These are phyloP conservation scores for Uria aalge DNA, from an alignment of 2,113 vertebrate species.

Conservation along the genomic window DNA sequence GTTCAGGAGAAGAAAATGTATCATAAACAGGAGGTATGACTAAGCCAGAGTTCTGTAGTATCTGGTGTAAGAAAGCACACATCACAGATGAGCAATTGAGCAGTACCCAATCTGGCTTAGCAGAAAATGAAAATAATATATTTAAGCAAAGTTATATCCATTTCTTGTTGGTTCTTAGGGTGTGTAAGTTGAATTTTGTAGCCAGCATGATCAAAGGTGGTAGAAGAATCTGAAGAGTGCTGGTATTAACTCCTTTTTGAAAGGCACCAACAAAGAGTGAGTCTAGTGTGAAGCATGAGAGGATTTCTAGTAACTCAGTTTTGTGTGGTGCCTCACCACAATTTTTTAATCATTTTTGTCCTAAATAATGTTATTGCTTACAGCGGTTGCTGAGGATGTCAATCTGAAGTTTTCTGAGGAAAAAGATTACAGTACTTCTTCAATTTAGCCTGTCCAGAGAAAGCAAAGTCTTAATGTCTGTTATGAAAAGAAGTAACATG, in stretches of 20 bases:
- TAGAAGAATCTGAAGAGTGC: neutral
- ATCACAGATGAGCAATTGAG: neutral
- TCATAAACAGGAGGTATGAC: neutral
- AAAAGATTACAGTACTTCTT: neutral
- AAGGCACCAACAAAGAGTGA: neutral
- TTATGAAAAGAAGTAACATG: neutral
- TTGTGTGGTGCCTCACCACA: neutral
- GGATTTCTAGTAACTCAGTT: neutral
- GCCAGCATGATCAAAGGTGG: neutral
- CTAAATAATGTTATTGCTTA: neutral
- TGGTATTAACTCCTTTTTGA: neutral
- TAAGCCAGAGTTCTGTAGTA: neutral
- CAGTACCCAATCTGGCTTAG: neutral
- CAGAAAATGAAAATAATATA: neutral
- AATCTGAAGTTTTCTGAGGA: neutral
- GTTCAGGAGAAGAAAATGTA: neutral
- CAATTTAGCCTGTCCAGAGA: neutral
- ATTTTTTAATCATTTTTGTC: neutral
- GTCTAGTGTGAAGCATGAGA: neutral
- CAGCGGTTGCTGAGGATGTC: neutral
- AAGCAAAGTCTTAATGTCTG: neutral
- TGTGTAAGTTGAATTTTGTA: neutral
- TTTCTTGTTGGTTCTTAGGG: neutral
- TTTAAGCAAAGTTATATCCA: neutral
- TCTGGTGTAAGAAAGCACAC: neutral